A percentile compares a stretch with the other conserved stretches of the same genome.
These are phyloP conservation scores for Euphonia xanthogaster DNA, from an alignment of 2,797 vertebrate species.

Conservation along the genomic window DNA sequence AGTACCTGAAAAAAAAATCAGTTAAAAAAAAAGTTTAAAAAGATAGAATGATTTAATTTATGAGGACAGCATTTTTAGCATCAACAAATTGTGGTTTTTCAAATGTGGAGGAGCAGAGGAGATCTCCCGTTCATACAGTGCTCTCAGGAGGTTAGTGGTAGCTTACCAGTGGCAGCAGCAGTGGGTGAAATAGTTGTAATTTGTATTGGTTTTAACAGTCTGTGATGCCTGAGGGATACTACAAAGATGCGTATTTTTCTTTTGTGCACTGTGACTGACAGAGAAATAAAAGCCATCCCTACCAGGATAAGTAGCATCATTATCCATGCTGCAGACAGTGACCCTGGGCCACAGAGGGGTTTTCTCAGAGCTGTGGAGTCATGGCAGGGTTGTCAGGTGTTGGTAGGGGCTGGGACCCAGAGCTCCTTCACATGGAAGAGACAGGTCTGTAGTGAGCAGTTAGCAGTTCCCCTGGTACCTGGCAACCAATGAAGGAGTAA, in stretches of 20 bases:
- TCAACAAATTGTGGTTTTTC: not conserved
- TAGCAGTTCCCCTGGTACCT: not conserved
- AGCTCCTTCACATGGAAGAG: not conserved
- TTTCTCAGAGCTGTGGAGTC: not conserved
- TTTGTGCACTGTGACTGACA: not conserved
- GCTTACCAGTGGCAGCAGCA: not conserved
- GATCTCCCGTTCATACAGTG: accelerated
- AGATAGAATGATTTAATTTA: not conserved
- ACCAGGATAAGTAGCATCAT: constrained; percentile 1
- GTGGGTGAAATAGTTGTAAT: not conserved
- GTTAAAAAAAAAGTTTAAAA: not conserved
- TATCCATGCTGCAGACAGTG: not conserved
- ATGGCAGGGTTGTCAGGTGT: not conserved
- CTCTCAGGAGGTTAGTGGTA: not conserved
- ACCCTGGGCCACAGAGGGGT: not conserved
- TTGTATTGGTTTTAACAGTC: not conserved
- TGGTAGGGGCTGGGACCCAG: not conserved
- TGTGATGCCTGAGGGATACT: not conserved
- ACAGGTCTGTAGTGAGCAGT: not conserved
- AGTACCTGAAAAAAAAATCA: not conserved
- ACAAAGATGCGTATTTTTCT: not conserved
- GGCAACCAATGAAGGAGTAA: not conserved
- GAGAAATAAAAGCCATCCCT: constrained; percentile 11
- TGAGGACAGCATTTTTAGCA: not conserved
- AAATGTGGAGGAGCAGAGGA: not conserved